Evolutionary conservation across 2,113 vertebrate species (phyloP).

Genomic region (Mesitornis unicolor): DNA sequence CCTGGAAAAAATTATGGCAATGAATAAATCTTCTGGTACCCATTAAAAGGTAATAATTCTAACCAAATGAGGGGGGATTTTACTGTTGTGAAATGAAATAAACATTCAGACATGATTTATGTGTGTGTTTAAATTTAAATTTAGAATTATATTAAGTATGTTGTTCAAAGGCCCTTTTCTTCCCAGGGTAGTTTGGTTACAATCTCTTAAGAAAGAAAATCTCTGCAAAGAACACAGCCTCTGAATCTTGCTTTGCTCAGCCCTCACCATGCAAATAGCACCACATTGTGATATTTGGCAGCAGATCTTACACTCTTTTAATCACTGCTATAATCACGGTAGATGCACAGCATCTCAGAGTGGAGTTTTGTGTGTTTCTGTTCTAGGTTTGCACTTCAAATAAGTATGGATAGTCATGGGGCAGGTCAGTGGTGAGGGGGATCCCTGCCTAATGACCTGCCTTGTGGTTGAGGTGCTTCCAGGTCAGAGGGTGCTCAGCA

Average conservation of each 20-base stretch:
- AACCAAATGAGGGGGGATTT: not conserved
- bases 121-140: not conserved
- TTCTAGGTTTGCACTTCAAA: not conserved
- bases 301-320: not conserved
- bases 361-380: not conserved
- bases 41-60: constrained; percentile 44
- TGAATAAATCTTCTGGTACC: constrained; percentile 1
- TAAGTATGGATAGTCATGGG: rapidly evolving
- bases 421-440: not conserved
- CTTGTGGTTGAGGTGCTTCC: not conserved
- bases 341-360: not conserved
- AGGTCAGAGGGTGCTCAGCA: not conserved
- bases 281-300: not conserved
- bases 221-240: not conserved
- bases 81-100: not conserved
- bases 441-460: not conserved
- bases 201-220: not conserved
- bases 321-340: not conserved
- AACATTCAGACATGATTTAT: constrained; percentile 17
- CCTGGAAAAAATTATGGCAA: constrained; percentile 14
- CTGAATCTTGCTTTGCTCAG: constrained; percentile 7
- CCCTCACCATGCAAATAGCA: not conserved
- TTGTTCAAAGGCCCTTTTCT: constrained; percentile 52
- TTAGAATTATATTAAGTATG: not conserved
- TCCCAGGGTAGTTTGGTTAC: constrained; percentile 47